Evolutionary conservation across 2,113 vertebrate species (phyloP).

Genomic region (human (Homo sapiens)): DNA sequence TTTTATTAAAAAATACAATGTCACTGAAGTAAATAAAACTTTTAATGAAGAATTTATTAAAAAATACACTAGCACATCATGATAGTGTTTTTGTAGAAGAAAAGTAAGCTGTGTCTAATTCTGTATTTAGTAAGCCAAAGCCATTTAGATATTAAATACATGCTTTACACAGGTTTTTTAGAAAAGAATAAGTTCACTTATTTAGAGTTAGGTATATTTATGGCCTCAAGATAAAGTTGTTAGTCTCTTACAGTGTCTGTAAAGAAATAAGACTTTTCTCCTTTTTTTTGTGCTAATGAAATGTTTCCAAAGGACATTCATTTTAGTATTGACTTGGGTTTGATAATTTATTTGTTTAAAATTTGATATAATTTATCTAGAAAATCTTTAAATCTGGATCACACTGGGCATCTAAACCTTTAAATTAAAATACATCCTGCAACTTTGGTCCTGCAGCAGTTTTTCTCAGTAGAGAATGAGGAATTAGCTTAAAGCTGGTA

Average conservation of each 20-base stretch:
- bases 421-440: neutral
- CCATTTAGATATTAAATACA: neutral
- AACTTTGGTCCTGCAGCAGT: neutral
- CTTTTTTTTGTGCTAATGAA: neutral
- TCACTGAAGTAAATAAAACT: too few species aligned
- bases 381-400: constrained; percentile 8
- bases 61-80: neutral
- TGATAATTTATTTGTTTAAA: constrained; percentile 24
- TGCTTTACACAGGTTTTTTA: neutral
- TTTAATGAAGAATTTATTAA: neutral
- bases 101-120: neutral
- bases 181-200: neutral
- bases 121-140: neutral
- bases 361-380: constrained; percentile 19
- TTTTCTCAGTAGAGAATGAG: neutral
- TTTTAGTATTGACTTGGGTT: neutral
- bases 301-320: neutral
- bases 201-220: neutral
- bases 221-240: neutral
- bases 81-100: neutral
- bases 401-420: constrained; percentile 31
- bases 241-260: neutral
- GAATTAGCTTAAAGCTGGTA: neutral
- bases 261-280: constrained; percentile 13
- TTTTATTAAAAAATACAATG: too few species aligned